phyloP scores from a whole-genome alignment of 2,797 vertebrate genomes.

The Poecilia picta region DNA sequence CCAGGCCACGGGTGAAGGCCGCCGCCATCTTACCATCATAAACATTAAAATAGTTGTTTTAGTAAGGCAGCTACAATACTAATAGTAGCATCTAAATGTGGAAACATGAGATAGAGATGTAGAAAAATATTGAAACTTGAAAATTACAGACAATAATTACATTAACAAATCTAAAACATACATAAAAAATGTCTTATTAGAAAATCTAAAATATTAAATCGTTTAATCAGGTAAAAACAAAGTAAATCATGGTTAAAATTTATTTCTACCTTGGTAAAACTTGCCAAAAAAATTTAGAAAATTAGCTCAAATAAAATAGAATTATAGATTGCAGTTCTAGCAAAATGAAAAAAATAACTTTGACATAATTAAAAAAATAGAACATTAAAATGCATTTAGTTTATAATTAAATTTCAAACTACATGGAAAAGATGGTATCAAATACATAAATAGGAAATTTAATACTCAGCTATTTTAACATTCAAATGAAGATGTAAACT shows the following conservation, averaged over 20 bases:
- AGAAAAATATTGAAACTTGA: not conserved
- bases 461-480: not conserved
- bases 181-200: not conserved
- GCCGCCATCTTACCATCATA: not conserved
- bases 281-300: not conserved
- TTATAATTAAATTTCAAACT: not conserved
- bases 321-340: not conserved
- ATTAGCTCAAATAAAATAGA: not conserved
- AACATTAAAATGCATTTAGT: not conserved
- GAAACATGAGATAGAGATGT: not conserved
- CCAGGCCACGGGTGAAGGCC: constrained; percentile 37
- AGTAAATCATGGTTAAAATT: not conserved
- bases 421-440: not conserved
- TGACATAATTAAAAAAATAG: not conserved
- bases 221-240: not conserved
- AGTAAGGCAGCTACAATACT: not conserved
- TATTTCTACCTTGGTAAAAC: not conserved
- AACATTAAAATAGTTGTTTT: not conserved
- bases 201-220: not conserved
- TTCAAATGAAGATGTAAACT: not conserved
- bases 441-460: not conserved
- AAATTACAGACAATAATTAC: not conserved
- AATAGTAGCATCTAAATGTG: not conserved
- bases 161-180: not conserved
- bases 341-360: not conserved